Conservation (phyloP, 1,140 invertebrate genomes). For the Ptiloglossa arizonensis region DNA sequence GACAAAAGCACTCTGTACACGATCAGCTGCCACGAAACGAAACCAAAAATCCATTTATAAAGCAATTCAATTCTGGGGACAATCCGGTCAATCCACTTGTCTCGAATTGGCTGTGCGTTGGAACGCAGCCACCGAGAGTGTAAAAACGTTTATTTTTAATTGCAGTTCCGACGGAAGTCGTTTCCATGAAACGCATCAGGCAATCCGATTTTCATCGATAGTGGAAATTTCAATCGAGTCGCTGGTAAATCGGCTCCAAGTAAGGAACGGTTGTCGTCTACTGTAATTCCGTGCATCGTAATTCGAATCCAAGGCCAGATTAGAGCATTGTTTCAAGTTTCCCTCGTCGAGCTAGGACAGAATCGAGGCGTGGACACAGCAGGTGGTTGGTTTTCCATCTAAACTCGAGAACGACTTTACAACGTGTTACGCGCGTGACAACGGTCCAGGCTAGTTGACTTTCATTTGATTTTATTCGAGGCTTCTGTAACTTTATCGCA, state of each 20-base stretch:
- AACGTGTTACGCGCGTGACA: not conserved
- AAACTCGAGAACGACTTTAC: constrained; percentile 13
- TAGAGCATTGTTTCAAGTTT: constrained; percentile 20
- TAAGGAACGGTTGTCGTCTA: not conserved
- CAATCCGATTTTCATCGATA: not conserved
- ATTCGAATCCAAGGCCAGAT: not conserved
- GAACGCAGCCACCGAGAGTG: not conserved
- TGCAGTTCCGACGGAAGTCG: not conserved
- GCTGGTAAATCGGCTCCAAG: not conserved
- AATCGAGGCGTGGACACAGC: not conserved
- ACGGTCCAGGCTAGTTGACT: not conserved
- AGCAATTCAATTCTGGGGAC: not conserved
- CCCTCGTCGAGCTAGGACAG: not conserved
- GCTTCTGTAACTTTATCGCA: too few relatives aligned
- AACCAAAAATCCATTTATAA: not conserved
- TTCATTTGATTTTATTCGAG: not conserved
- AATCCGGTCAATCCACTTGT: not conserved
- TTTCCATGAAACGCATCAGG: not conserved
- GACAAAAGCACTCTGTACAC: too few relatives aligned
- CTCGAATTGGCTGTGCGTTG: not conserved
- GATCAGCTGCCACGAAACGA: not conserved
- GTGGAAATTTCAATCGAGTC: not conserved
- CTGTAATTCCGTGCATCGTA: not conserved
- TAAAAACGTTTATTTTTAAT: not conserved
- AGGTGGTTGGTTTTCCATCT: constrained; percentile 1